phyloP scores from a whole-genome alignment of 2,113 vertebrate species.

The Nannospalax galili region DNA sequence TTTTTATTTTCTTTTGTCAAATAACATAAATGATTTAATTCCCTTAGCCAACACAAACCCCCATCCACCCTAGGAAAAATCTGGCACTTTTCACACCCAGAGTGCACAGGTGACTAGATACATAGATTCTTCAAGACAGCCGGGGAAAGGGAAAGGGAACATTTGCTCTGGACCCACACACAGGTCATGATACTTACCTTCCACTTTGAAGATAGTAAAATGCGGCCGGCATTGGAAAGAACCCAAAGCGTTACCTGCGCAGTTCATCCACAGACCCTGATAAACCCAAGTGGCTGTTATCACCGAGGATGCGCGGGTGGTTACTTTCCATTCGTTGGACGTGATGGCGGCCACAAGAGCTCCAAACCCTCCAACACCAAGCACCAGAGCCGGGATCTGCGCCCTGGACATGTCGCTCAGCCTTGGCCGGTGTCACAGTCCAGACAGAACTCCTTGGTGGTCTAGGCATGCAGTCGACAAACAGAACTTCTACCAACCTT shows the following conservation, averaged over 20 bases:
- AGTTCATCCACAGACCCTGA: slow-evolving; percentile 97
- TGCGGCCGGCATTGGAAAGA: slow-evolving; percentile 94
- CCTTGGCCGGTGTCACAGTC: slow-evolving; percentile 56
- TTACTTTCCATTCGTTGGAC: slow-evolving; percentile 96
- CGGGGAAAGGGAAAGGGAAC: neutral
- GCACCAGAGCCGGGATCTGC: slow-evolving; percentile 92
- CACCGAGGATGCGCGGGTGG: slow-evolving; percentile 94
- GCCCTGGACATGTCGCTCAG: slow-evolving; percentile 87
- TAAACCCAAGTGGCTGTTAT: slow-evolving; percentile 97
- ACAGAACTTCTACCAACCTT: slow-evolving; percentile 75
- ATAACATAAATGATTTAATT: neutral
- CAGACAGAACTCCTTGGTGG: slow-evolving; percentile 62
- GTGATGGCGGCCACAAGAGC: slow-evolving; percentile 91
- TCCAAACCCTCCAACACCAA: slow-evolving; percentile 91
- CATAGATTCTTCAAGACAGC: rapidly evolving
- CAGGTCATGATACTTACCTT: slow-evolving; percentile 87
- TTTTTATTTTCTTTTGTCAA: neutral
- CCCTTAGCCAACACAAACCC: neutral
- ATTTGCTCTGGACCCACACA: neutral
- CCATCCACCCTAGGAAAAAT: neutral
- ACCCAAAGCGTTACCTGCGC: slow-evolving; percentile 94
- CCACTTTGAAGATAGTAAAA: slow-evolving; percentile 92
- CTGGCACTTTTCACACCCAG: neutral
- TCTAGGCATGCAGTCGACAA: slow-evolving; percentile 77
- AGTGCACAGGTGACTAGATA: no score